These are phyloP conservation scores for Leptestheria dahalacensis DNA, from an alignment of 1,140 invertebrate genomes.

Conservation along the genomic window DNA sequence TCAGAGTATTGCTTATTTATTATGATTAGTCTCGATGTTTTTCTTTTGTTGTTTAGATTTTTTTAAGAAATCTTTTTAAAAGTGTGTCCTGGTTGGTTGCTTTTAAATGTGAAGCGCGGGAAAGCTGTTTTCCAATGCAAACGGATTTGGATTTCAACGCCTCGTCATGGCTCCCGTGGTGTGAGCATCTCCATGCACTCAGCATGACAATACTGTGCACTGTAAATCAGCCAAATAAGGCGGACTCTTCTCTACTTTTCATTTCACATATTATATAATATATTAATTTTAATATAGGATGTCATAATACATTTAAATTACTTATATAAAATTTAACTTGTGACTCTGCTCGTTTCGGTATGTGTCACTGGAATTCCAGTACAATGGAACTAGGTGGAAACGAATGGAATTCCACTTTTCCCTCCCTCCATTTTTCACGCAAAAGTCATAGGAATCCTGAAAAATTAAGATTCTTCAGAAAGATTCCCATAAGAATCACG, in stretches of 20 bases:
- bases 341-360: no score
- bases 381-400: no score
- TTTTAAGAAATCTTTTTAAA: not conserved
- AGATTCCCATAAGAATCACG: not conserved
- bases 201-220: not conserved
- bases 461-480: not conserved
- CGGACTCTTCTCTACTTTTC: not conserved
- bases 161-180: conserved; percentile 11
- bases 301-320: no score
- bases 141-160: conserved; percentile 11
- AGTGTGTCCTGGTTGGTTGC: not conserved
- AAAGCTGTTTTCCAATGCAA: not conserved
- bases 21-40: no score
- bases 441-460: no score
- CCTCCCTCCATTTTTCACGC: no score
- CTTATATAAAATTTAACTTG: no score
- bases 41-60: not conserved
- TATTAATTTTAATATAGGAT: no score
- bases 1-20: no score
- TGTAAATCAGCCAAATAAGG: not conserved
- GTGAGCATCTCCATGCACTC: not conserved
- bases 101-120: not conserved
- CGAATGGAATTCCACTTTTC: no score
- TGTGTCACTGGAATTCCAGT: no score
- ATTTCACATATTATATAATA: no score